These are phyloP conservation scores for Pseudeuparius sepicola DNA, from an alignment of 2,888 invertebrate genomes.

Conservation along the genomic window DNA sequence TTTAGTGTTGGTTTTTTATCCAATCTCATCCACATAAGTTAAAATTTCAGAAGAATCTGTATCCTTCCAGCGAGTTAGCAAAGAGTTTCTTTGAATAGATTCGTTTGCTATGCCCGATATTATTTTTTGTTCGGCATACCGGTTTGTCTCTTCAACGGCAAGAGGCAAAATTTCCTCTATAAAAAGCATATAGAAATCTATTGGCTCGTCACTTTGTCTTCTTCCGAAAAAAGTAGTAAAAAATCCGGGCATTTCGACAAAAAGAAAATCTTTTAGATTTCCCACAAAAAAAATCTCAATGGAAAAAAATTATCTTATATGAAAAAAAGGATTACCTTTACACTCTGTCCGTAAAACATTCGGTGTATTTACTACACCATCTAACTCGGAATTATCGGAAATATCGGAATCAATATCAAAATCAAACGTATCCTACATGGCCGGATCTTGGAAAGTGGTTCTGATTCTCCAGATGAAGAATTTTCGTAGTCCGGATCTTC, in stretches of 20 bases:
- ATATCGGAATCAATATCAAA: too few species aligned
- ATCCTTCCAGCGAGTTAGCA: constrained; percentile 11
- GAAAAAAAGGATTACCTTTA: too few species aligned
- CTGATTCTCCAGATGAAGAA: too few species aligned
- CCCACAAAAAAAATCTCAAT: too few species aligned
- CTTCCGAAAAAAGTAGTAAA: not conserved
- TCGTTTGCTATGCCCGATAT: constrained; percentile 12
- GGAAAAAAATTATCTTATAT: too few species aligned
- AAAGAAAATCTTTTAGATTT: constrained; percentile 1
- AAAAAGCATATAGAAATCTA: constrained; percentile 11
- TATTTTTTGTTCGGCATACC: constrained; percentile 14
- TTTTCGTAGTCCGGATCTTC: too few species aligned
- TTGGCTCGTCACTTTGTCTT: constrained; percentile 4
- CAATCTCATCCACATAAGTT: constrained; percentile 21
- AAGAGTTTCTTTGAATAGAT: constrained; percentile 6
- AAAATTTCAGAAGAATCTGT: constrained; percentile 16
- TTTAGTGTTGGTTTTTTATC: constrained; percentile 16
- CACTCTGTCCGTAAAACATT: too few species aligned
- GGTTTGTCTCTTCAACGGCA: constrained; percentile 14
- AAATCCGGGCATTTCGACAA: not conserved
- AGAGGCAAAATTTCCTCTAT: constrained; percentile 4
- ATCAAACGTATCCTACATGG: too few species aligned
- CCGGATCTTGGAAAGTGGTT: too few species aligned
- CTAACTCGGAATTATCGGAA: too few species aligned
- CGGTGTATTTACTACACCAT: too few species aligned